Evolutionary conservation across 1,140 invertebrate genomes (phyloP), one percentile per base, ranked within the genome.

Genomic region (silkworm (Bombyx mori)): DNA sequence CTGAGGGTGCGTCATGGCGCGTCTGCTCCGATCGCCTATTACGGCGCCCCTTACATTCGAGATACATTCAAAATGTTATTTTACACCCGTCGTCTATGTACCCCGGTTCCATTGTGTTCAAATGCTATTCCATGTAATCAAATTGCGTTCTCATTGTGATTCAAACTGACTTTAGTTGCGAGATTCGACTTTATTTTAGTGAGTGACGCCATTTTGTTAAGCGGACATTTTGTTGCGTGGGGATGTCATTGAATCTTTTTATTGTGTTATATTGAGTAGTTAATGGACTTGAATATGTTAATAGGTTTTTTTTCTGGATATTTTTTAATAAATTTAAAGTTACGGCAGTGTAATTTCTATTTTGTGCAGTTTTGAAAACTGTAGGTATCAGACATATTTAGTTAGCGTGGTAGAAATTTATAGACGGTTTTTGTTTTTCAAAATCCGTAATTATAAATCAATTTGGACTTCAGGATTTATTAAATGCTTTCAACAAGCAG

Each of bases 1-100:
- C 55, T 58, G 63, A 68, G 81, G 79, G 81, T 78, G 73, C 75
- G 76, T 76, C 70, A 69, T 59, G 62, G 68, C 71, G 66, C 66
- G 70, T 68, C 64, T 72, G 75, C 58, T 72, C 66, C 73, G 71
- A 79, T 74, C 71, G 73, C 68, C 79, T 82, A 84, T 82, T 84
- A 79, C 79, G 71, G 73, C 77, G 64, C 74, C 78, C 61, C 78
- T 72, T 71, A 62, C 71, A 35, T 65, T 69, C 77, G 77, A 85
- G 79, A 85, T 85, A 81, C 79, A 85, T 85, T 85, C 81, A 85
- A 82, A 85, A 82, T 81, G 79, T 85, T 85, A 85, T 80, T 82
- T 80, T 78, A 85, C 75, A 85, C 82, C 80, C 68, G 66, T 9
- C 54, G 74, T 67, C 68, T 73, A 81, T 77, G 69, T 77, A 75